These are phyloP conservation scores for Noctua janthina DNA, from an alignment of 2,888 invertebrate species.

Conservation along the genomic window DNA sequence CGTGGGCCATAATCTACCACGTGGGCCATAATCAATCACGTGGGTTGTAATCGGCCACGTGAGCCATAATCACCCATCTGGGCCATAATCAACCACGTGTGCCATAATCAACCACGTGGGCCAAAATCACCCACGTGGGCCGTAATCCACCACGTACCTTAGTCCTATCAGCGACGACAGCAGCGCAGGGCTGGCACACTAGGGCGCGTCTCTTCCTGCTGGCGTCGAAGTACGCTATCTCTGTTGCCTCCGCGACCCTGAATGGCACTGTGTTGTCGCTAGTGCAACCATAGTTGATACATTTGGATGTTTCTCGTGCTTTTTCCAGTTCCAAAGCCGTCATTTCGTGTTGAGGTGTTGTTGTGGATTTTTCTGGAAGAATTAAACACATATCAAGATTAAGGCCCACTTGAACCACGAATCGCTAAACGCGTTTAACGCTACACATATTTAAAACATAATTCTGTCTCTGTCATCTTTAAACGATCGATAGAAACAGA, in stretches of 20 bases:
- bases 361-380: neutral
- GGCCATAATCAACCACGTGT: neutral
- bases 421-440: too few species aligned
- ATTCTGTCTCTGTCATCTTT: too few species aligned
- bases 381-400: neutral
- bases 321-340: conserved; percentile 17
- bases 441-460: too few species aligned
- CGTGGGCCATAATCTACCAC: neutral
- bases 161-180: conserved; percentile 71
- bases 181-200: conserved; percentile 74
- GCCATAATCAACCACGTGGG: neutral
- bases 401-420: too few species aligned
- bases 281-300: conserved; percentile 90
- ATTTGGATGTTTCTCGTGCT: conserved; percentile 69
- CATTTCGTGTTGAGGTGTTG: neutral
- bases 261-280: conserved; percentile 72
- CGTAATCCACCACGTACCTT: conserved; percentile 64
- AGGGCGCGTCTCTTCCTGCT: conserved; percentile 66
- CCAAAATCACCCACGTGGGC: neutral
- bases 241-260: conserved; percentile 81
- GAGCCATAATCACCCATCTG: accelerated
- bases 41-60: neutral
- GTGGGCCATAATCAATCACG: too few species aligned
- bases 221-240: conserved; percentile 84
- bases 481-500: too few species aligned